A percentile compares a stretch with the other conserved stretches of the same genome.
phyloP scores from a whole-genome alignment of 2,113 vertebrate species.

The Corydoras sp. region DNA sequence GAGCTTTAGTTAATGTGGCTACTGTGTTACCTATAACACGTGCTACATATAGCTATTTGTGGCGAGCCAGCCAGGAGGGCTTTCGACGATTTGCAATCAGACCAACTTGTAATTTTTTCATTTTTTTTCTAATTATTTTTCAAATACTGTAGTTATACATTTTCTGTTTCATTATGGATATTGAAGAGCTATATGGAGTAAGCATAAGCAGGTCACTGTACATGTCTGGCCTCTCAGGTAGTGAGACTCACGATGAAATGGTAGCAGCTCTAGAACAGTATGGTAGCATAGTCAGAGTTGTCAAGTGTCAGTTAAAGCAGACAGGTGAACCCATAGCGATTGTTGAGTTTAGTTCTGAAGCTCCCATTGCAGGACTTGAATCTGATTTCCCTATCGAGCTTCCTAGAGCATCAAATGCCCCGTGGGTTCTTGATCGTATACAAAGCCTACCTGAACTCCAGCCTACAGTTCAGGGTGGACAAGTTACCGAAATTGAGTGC shows the following conservation, averaged over 20 bases:
- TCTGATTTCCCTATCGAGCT: neutral
- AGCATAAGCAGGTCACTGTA: neutral
- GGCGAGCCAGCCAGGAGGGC: no score
- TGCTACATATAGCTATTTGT: no score
- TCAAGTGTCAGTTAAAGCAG: neutral
- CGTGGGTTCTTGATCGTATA: neutral
- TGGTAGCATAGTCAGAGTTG: neutral
- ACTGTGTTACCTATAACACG: no score
- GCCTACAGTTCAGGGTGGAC: neutral
- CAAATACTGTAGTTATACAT: neutral
- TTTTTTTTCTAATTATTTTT: neutral
- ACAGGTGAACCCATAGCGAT: neutral
- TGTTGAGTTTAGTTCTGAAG: constrained; percentile 1
- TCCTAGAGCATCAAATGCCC: neutral
- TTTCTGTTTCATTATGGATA: neutral
- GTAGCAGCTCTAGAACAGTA: neutral
- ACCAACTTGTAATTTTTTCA: neutral
- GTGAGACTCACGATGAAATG: neutral
- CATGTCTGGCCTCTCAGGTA: neutral
- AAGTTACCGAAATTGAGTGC: no score
- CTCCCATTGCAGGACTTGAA: neutral
- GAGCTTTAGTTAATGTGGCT: no score
- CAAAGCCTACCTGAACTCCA: neutral
- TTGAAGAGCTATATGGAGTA: neutral
- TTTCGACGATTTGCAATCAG: neutral